Evolutionary conservation across 2,797 vertebrate species (phyloP).

Genomic region (Clamator glandarius): DNA sequence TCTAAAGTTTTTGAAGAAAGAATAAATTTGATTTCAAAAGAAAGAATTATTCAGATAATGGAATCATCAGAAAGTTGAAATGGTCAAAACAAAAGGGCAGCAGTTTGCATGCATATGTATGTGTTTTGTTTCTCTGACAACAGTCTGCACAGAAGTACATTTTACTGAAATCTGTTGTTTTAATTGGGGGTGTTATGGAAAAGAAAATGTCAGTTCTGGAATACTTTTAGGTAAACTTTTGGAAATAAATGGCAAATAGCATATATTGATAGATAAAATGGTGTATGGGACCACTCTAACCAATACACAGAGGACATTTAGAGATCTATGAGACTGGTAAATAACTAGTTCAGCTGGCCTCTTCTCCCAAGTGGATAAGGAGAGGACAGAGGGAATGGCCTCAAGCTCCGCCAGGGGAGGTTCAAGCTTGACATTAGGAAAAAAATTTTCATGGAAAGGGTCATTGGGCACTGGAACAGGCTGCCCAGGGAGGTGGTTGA

Average conservation of each 20-base stretch:
- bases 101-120: not conserved
- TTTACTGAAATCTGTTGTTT: not conserved
- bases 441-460: too few species aligned
- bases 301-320: not conserved
- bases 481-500: too few species aligned
- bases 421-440: too few species aligned
- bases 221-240: not conserved
- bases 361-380: too few species aligned
- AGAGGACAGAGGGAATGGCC: too few species aligned
- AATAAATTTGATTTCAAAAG: not conserved
- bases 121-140: not conserved
- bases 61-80: not conserved
- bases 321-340: not conserved
- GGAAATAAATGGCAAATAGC: not conserved
- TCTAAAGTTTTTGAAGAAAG: conserved; percentile 71
- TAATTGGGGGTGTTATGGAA: not conserved
- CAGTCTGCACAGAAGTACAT: not conserved
- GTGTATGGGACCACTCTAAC: not conserved
- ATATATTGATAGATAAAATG: not conserved
- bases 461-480: too few species aligned
- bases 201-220: not conserved
- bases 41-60: not conserved
- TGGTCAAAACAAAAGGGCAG: not conserved
- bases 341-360: not conserved
- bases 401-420: too few species aligned